Evolutionary conservation across 2,113 vertebrate species (phyloP).

Genomic region (Deroptyus accipitrinus): DNA sequence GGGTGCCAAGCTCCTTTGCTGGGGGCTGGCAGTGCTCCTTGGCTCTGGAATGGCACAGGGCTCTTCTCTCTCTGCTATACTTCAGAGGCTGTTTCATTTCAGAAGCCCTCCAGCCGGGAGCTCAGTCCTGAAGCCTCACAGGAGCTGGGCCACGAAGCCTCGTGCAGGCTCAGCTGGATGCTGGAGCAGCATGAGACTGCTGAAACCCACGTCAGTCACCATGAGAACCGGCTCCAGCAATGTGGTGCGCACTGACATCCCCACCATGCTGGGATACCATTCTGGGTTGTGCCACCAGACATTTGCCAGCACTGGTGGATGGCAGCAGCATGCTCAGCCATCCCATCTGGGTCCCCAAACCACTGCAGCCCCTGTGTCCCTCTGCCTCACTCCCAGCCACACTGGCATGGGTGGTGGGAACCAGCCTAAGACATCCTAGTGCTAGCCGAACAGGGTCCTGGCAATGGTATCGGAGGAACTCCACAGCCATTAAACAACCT

Average conservation of each 20-base stretch:
- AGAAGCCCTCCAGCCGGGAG: neutral
- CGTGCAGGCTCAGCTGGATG: neutral
- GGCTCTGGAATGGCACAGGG: rapidly evolving
- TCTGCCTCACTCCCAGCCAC: neutral
- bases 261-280: neutral
- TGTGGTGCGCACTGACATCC: neutral
- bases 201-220: neutral
- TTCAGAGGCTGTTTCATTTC: neutral
- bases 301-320: neutral
- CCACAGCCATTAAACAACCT: neutral
- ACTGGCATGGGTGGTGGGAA: neutral
- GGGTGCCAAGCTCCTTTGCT: neutral
- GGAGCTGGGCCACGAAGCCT: neutral
- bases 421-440: neutral
- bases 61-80: neutral
- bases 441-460: neutral
- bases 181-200: neutral
- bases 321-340: neutral
- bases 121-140: neutral
- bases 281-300: neutral
- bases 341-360: neutral
- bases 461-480: neutral
- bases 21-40: neutral
- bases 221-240: neutral
- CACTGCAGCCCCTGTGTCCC: neutral